These are phyloP conservation scores for Gadopsis marmoratus DNA, from an alignment of 2,797 vertebrate genomes.

Conservation along the genomic window DNA sequence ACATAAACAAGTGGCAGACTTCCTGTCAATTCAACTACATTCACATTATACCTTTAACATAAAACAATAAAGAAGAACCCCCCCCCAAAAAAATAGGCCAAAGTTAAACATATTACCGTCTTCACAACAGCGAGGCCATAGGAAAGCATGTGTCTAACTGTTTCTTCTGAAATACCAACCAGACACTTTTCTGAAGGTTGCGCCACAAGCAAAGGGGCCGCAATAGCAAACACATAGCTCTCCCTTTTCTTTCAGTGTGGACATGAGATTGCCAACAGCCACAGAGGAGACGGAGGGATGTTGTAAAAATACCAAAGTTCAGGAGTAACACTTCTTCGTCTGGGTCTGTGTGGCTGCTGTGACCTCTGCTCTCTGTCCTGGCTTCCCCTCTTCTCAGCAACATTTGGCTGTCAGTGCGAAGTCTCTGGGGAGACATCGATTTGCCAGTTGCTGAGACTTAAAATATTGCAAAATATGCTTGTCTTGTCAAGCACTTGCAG, in stretches of 20 bases:
- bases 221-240: constrained; percentile 36
- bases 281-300: constrained; percentile 50
- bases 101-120: background rate
- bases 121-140: background rate
- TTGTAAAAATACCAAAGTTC: constrained; percentile 71
- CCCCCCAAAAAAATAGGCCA: background rate
- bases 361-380: constrained; percentile 71
- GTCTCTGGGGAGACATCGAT: constrained; percentile 57
- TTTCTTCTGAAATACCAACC: constrained; percentile 22
- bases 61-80: background rate
- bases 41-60: constrained; percentile 2
- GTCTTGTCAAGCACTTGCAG: constrained; percentile 64
- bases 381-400: constrained; percentile 57
- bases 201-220: constrained; percentile 19
- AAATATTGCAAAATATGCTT: constrained; percentile 72
- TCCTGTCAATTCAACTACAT: constrained; percentile 12
- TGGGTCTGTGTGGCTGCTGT: constrained; percentile 49
- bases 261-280: constrained; percentile 49
- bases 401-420: constrained; percentile 65
- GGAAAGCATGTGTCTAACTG: background rate
- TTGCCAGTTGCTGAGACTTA: constrained; percentile 69
- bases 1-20: constrained; percentile 18
- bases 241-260: constrained; percentile 26
- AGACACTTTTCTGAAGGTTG: constrained; percentile 32
- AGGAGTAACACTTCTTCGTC: constrained; percentile 54